Evolutionary conservation across 2,797 vertebrate species (phyloP), one percentile per base, ranked within the genome.

Genomic region (Taenioides sp.): DNA sequence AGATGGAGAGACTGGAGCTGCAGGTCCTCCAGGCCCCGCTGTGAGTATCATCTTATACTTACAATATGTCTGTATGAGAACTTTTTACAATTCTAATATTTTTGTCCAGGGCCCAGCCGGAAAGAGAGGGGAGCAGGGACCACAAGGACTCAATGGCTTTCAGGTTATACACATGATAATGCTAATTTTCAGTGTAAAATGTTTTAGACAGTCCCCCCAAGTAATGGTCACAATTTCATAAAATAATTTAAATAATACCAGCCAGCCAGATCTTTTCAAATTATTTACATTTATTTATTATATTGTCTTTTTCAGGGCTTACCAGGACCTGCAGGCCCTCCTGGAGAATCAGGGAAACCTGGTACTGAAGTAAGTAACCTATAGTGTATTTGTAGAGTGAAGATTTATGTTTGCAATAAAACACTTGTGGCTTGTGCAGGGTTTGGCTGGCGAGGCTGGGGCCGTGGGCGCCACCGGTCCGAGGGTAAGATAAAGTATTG

Each of bases 71-170:
- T 12, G 22, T 12, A 50, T 49, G 2, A 49, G 2, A 47, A 47
- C 14, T 16, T 61, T 18, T 27, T 49, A n/a, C 47, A 62, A 23
- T 12, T 7, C 18, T 0, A 4, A 2, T 72, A 31, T 59, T 7
- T 6, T 67, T 27, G 5, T 74, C 9, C 59, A 99, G 98, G 98
- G 98, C 73, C 71, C 81, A n/a, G 94, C 96, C 62, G 97, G 98
- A 64, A 98, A 97, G 85, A 95, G 98, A 95, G 98, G 97, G 71
- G 98, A 99, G 69, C 97, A 97, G 79, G 98, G 98, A 10, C 93
- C 97, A 58, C 97, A 97, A 62, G 98, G 98, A 78, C 90, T 95
- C 22, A 95, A 90, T 65, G 98, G 98, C 1, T 99, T 99, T 88
- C 97, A 99, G 95, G 98, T 98, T 73, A 23, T 57, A 34, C 18